These are phyloP conservation scores for Otocyon megalotis DNA, from an alignment of 2,113 vertebrate species.

Conservation along the genomic window DNA sequence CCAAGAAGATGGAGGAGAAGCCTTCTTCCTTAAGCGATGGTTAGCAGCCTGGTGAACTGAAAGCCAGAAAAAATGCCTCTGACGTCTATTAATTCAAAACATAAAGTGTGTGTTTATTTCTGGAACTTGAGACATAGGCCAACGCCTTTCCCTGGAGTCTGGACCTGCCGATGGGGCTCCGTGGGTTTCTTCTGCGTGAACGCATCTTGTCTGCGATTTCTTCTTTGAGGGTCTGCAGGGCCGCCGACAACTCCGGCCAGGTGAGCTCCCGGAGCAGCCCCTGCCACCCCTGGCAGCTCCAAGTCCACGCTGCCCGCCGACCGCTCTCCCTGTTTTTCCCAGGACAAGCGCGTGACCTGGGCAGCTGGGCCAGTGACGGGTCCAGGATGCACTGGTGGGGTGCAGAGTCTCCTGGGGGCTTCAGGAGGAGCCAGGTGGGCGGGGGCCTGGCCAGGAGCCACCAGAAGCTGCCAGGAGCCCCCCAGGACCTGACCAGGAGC, in stretches of 20 bases:
- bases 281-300: not conserved
- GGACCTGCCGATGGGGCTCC: not conserved
- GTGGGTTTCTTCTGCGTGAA: rapidly evolving
- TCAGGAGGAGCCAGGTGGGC: not conserved
- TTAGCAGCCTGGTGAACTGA: not conserved
- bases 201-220: not conserved
- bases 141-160: not conserved
- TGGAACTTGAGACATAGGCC: not conserved
- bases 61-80: not conserved
- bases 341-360: too few species aligned
- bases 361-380: too few species aligned
- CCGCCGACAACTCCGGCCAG: not conserved
- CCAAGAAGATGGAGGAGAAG: not conserved
- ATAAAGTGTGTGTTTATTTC: not conserved
- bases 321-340: too few species aligned
- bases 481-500: not conserved
- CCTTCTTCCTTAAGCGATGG: not conserved
- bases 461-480: not conserved
- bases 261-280: not conserved
- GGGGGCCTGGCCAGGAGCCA: not conserved
- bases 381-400: too few species aligned
- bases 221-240: not conserved
- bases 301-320: too few species aligned
- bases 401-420: not conserved
- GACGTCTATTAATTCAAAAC: not conserved